Conservation (phyloP, 2,797 vertebrate species). For the Hippocampus kuda region DNA sequence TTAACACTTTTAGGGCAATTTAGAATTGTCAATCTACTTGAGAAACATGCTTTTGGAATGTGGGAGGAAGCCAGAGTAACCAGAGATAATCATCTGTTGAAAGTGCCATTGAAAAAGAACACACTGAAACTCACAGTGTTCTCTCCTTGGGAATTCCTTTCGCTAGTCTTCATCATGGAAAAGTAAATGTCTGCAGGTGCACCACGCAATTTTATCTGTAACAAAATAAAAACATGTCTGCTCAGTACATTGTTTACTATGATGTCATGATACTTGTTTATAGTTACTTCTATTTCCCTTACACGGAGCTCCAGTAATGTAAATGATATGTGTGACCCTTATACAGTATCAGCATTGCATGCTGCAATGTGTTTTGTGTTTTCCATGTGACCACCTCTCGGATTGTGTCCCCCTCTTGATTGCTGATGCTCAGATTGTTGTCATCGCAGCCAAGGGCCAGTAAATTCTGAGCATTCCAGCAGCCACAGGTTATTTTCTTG, state of each 20-base stretch:
- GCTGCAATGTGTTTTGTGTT: no score
- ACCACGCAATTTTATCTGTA: conserved; percentile 73
- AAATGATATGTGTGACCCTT: background rate
- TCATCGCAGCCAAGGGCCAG: conserved; percentile 91
- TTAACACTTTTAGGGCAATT: no score
- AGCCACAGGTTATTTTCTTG: conserved; percentile 89
- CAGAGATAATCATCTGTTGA: no score
- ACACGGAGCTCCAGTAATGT: background rate
- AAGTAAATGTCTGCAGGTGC: conserved; percentile 86
- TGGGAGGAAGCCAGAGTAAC: no score
- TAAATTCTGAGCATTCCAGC: conserved; percentile 88
- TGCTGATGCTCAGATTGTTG: conserved; percentile 85
- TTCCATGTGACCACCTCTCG: conserved; percentile 70
- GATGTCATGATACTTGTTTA: background rate
- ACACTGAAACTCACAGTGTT: conserved; percentile 72
- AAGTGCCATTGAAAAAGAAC: background rate
- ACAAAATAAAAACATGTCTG: conserved; percentile 2
- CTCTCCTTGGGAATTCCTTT: conserved; percentile 73
- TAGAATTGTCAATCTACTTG: no score
- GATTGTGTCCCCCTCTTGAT: conserved; percentile 91
- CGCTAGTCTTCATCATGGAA: conserved; percentile 86
- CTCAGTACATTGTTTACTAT: background rate
- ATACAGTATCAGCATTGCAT: background rate
- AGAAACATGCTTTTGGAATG: no score
- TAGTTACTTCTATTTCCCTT: background rate